Evolutionary conservation across 1,140 invertebrate species (phyloP), one percentile per base, ranked within the genome.

Genomic region (Drosophila leontia): DNA sequence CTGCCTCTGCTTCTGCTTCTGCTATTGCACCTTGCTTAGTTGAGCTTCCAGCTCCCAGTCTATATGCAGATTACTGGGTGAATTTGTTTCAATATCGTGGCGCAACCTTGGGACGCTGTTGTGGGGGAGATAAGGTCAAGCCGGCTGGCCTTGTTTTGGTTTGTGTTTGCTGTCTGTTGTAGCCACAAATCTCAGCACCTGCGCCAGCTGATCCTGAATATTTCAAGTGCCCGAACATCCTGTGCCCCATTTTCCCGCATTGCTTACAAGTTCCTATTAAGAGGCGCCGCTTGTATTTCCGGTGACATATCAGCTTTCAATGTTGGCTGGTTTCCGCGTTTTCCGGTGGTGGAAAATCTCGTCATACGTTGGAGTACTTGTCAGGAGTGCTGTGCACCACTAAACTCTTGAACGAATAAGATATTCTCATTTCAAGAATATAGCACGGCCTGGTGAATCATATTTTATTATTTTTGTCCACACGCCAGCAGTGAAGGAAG

Each of bases 261-360:
- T 64, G 37, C 23, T 12, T 44, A 7, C 7, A 13, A 53, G 61
- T 53, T 44, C 19, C 62, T 32, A 51, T 23, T 44, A 37, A 44
- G 34, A 57, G 75, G 58, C 44, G 68, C 32, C 68, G 39, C 19
- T 45, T 48, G 57, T 50, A 39, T 71, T 76, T 81, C 59, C 65
- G 62, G 65, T 37, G 29, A 26, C 15, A 41, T 72, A 67, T 77
- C 51, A 67, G 63, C 34, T 70, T 75, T 61, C 70, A 75, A 42
- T 63, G 26, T 47, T 17, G 32, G 68, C 45, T 58, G 53, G 41
- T 64, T 75, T 79, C 42, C 76, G 41, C 15, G 58, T 59, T 70
- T 12, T 11, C n/a, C 17, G 19, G 19, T 42, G 17, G 37, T 19
- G 23, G 19, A 45, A 60, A 61, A 44, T 35, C 19, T 15, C 7